phyloP scores from a whole-genome alignment of 2,888 invertebrate species.

The Phoronis australis region DNA sequence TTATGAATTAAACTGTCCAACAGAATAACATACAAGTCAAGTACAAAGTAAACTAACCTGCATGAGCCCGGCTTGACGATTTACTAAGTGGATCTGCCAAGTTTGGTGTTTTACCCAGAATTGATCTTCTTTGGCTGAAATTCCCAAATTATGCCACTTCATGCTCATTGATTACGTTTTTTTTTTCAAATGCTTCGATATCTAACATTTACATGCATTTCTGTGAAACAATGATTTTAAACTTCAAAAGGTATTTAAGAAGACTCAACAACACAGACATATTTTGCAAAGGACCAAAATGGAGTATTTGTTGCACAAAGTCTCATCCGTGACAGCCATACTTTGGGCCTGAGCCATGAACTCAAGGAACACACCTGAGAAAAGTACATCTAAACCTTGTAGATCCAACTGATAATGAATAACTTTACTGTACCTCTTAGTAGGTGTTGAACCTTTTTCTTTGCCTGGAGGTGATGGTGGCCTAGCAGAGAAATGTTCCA shows the following conservation, averaged over 20 bases:
- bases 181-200: too few species aligned
- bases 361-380: too few species aligned
- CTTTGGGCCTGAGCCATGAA: too few species aligned
- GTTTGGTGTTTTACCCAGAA: constrained; percentile 40
- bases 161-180: too few species aligned
- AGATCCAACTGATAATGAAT: too few species aligned
- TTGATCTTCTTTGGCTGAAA: constrained; percentile 20
- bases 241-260: background rate
- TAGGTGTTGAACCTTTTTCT: constrained; percentile 4
- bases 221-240: background rate
- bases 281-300: background rate
- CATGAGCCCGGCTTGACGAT: constrained; percentile 26
- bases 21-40: too few species aligned
- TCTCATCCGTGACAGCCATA: too few species aligned
- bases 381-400: too few species aligned
- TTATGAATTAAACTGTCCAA: too few species aligned
- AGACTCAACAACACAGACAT: background rate
- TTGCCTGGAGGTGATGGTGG: constrained; percentile 32
- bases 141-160: too few species aligned
- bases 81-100: constrained; percentile 39
- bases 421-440: constrained; percentile 9
- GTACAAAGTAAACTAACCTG: constrained; percentile 20
- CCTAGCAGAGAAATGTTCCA: constrained; percentile 33
- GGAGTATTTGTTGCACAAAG: background rate
- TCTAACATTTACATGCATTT: background rate